A percentile compares a stretch with the other conserved stretches of the same genome.
These are phyloP conservation scores for Gallirallus australis DNA, from an alignment of 2,797 vertebrate genomes.

Conservation along the genomic window DNA sequence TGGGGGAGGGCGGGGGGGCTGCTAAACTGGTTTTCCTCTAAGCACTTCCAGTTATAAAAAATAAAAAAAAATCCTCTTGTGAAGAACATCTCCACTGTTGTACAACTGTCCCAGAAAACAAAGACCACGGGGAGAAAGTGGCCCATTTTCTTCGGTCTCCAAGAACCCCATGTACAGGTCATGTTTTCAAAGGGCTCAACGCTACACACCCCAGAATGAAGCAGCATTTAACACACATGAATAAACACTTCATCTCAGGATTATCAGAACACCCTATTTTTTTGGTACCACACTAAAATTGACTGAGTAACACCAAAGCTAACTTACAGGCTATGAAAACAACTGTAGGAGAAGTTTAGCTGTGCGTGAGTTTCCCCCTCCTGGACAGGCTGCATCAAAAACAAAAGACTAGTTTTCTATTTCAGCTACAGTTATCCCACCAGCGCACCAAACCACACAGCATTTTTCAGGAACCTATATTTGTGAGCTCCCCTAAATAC, in stretches of 20 bases:
- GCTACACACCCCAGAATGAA: not conserved
- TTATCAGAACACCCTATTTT: not conserved
- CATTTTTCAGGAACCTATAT: not conserved
- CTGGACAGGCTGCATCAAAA: slow-evolving; percentile 30
- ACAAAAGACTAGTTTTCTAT: not conserved
- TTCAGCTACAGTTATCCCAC: not conserved
- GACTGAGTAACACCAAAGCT: not conserved
- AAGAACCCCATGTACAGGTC: slow-evolving; percentile 61
- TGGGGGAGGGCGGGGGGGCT: not conserved
- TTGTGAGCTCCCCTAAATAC: not conserved
- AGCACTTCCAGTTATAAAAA: slow-evolving; percentile 1
- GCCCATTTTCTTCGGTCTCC: slow-evolving; percentile 76
- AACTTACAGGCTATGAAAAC: not conserved
- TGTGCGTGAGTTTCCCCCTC: slow-evolving; percentile 44
- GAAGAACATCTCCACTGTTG: slow-evolving; percentile 1
- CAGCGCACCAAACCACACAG: not conserved
- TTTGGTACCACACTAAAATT: not conserved
- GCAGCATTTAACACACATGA: not conserved
- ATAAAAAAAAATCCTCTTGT: not conserved
- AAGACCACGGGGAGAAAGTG: slow-evolving; percentile 76
- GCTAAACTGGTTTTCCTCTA: slow-evolving; percentile 52
- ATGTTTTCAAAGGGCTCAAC: slow-evolving; percentile 30
- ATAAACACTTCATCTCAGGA: rapidly evolving
- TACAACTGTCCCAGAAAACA: slow-evolving; percentile 82
- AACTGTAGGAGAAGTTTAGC: not conserved